Evolutionary conservation across 37 sponge, comb jelly and placozoan genomes (phyloP), one percentile per base, ranked within the genome.

Genomic region (Beroe forskalii): DNA sequence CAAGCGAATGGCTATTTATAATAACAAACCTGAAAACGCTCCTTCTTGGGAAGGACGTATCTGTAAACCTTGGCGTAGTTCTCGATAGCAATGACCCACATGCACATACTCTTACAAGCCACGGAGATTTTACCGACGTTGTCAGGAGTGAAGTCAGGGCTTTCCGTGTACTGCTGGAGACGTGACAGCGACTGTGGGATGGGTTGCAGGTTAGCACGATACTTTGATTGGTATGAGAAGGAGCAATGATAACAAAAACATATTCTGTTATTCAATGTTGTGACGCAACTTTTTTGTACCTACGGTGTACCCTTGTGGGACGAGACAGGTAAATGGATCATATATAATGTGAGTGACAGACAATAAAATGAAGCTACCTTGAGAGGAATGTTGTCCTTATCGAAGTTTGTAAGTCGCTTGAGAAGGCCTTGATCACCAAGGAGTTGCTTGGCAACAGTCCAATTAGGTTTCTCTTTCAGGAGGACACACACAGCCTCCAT

Each of bases 21-120:
- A n/a, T n/a, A n/a, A n/a, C n/a, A n/a, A n/a, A 80, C 86, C 86
- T 80, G 86, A 48, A 80, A 80, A 17, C 86, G 37, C 31, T 80
- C 86, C 86, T 80, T 80, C 48, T 80, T 80, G 1, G 86, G 86
- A 0, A 80, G 55, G 30, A 80, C 86, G 55, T 80, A 80, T 61
- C 89, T 76, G 64, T 90, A 92, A 24, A 91, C 93, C 22, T 89
- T 90, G 35, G 89, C 69, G 76, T 93, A 94, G 89, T 92, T 91
- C 36, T 93, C 92, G n/a, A 94, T 83, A 22, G 95, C 95, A 40
- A 93, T 43, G 38, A 94, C 93, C 95, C 95, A 94, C 90, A 91
- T 61, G 90, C 95, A 94, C 76, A 94, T 92, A 27, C 93, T 93
- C 92, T 93, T 89, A 40, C 95, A 94, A 12, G 95, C 95, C 41